A percentile compares a stretch with the other conserved stretches of the same genome.
Evolutionary conservation across 2,797 vertebrate species (phyloP).

Genomic region (Centroberyx gerrardi): DNA sequence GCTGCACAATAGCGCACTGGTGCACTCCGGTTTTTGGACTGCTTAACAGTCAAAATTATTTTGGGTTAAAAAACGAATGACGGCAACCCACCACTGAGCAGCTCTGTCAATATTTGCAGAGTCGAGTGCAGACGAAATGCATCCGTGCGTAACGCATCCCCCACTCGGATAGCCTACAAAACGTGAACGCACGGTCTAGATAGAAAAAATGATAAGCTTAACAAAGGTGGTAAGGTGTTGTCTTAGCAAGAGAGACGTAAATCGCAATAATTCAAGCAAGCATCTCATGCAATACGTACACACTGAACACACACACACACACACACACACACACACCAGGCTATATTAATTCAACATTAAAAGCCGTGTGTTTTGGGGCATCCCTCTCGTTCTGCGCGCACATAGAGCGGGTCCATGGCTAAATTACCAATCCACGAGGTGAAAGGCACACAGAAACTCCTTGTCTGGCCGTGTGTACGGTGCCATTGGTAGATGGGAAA

Average conservation of each 20-base stretch:
- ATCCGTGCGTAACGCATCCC: slow-evolving; percentile 71
- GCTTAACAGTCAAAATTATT: slow-evolving; percentile 32
- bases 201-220: not conserved
- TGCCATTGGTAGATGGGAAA: slow-evolving; percentile 6
- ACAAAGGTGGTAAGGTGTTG: not conserved
- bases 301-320: not conserved
- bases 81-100: slow-evolving; percentile 33
- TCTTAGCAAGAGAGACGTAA: not conserved
- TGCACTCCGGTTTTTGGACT: not conserved
- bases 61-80: slow-evolving; percentile 22
- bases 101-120: slow-evolving; percentile 43
- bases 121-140: slow-evolving; percentile 63
- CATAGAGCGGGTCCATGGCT: not conserved
- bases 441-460: slow-evolving; percentile 35
- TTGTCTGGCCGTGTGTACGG: slow-evolving; percentile 8
- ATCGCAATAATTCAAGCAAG: not conserved
- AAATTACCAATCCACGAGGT: slow-evolving; percentile 32
- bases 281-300: not conserved
- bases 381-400: slow-evolving; percentile 46
- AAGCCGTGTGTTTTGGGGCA: slow-evolving; percentile 10
- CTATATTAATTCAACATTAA: not conserved
- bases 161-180: not conserved
- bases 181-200: slow-evolving; percentile 11
- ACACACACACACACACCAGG: not conserved
- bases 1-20: slow-evolving; percentile 17